Base-by-base conservation (phyloP, 2,113 vertebrate genomes). In the Microcebus lehilahytsara region DNA sequence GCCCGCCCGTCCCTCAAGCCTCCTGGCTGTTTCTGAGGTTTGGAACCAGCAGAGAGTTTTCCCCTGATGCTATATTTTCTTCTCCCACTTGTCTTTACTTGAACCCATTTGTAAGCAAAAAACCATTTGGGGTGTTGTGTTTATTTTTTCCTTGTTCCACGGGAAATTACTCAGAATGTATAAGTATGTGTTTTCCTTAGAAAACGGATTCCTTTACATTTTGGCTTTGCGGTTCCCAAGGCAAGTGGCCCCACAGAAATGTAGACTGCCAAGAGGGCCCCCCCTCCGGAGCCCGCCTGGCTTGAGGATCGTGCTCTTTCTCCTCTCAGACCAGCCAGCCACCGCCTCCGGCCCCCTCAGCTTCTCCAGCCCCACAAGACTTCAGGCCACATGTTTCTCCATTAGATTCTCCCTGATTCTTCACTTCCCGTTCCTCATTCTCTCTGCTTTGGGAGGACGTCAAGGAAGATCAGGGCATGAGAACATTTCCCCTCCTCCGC, bases 121-220 rank as follows among this genome's bases (percentile, higher is more conserved):
- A 97, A 8, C 40, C 80, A 80, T 95, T 96, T 97, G 86, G 96
- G 89, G 91, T 88, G 60, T 96, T 97, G 92, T 98, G 98, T 97
- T 97, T 89, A 87, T 96, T 97, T 85, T 42, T 94, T 64, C 97
- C 97, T 96, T 97, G 84, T 96, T 97, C 96, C 97, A 97, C 2
- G 98, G 97, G 96, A 98, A 98, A 98, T 98, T 97, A 96, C 93
- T 91, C 93, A 97, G 96, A 96, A 97, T 97, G 67, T 97, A n/a
- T 98, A 98, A 98, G 97, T 97, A 98, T 96, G 96, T 93, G 96
- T 94, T 96, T 97, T 97, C 96, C 97, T 97, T 97, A 96, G 92
- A 96, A 98, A 97, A 98, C 32, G 92, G 75, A 98, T 97, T 98
- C 95, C 97, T 98, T 98, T 98, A 97, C 97, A 96, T 98, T 98